Evolutionary conservation across 2,797 vertebrate genomes (phyloP).

Genomic region (Pteronotus mesoamericanus): DNA sequence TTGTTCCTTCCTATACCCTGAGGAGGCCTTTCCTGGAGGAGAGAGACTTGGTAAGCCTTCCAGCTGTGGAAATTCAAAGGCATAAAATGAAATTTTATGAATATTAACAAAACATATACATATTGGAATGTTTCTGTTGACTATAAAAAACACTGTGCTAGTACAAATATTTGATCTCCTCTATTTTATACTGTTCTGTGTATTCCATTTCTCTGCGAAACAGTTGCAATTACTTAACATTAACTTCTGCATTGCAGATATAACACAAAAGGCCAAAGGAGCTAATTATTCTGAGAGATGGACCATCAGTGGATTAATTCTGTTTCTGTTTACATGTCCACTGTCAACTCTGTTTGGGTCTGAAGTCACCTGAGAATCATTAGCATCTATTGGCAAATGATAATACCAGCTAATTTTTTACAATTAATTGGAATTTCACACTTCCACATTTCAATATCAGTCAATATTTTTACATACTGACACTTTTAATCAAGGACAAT

Average conservation of each 20-base stretch:
- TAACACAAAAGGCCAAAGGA: background rate
- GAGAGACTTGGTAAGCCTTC: background rate
- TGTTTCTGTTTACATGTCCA: background rate
- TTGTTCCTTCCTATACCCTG: background rate
- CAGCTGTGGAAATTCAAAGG: background rate
- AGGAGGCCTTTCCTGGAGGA: background rate
- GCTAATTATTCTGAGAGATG: background rate
- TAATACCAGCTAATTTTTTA: conserved; percentile 52
- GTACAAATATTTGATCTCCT: background rate
- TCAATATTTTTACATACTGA: conserved; percentile 71
- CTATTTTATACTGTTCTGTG: background rate
- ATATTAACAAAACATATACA: background rate
- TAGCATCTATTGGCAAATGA: conserved; percentile 29
- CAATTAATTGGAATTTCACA: conserved; percentile 68
- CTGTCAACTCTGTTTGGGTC: conserved; percentile 1
- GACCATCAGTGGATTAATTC: background rate
- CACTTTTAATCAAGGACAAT: conserved; percentile 74
- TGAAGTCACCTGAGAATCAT: conserved; percentile 24
- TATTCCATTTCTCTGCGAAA: background rate
- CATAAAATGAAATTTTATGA: background rate
- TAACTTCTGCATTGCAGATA: background rate
- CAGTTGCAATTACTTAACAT: background rate
- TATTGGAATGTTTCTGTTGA: background rate
- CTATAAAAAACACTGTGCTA: background rate
- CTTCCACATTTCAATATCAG: conserved; percentile 47